phyloP scores from a whole-genome alignment of 1,140 invertebrate species.

The Neodiprion pinetum region DNA sequence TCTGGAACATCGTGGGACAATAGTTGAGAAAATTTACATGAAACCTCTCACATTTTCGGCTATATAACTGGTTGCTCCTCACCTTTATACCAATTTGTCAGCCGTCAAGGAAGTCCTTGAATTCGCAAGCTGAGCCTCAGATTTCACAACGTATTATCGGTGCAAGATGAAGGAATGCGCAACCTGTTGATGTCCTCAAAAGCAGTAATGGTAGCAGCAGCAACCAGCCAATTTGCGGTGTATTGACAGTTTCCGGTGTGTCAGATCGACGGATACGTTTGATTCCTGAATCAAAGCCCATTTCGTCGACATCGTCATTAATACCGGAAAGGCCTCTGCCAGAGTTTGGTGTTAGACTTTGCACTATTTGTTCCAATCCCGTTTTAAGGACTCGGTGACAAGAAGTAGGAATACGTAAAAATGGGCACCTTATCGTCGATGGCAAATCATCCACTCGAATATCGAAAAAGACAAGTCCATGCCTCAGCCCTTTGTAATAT shows the following conservation, averaged over 20 bases:
- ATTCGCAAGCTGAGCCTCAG: not conserved
- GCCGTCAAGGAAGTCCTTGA: not conserved
- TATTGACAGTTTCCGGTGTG: slow-evolving; percentile 34
- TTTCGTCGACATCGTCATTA: slow-evolving; percentile 23
- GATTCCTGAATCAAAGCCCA: slow-evolving; percentile 10
- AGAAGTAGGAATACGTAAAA: too few relatives aligned
- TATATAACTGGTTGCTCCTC: too few relatives aligned
- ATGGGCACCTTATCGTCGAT: not conserved
- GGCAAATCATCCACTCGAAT: not conserved
- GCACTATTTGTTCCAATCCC: too few relatives aligned
- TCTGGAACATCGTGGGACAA: too few relatives aligned
- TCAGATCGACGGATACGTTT: slow-evolving; percentile 39
- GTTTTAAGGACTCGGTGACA: too few relatives aligned
- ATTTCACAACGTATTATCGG: slow-evolving; percentile 27
- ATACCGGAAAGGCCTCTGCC: too few relatives aligned
- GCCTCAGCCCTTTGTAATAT: not conserved
- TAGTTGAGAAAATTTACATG: too few relatives aligned
- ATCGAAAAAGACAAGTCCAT: not conserved
- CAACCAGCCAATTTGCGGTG: slow-evolving; percentile 1
- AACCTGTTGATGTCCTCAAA: slow-evolving; percentile 39
- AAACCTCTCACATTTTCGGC: too few relatives aligned
- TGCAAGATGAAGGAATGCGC: slow-evolving; percentile 31
- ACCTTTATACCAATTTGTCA: too few relatives aligned
- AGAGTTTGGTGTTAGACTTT: too few relatives aligned
- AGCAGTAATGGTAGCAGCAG: slow-evolving; percentile 18